Base-by-base conservation (phyloP, 1,140 invertebrate species). In the Episyrphus balteatus region DNA sequence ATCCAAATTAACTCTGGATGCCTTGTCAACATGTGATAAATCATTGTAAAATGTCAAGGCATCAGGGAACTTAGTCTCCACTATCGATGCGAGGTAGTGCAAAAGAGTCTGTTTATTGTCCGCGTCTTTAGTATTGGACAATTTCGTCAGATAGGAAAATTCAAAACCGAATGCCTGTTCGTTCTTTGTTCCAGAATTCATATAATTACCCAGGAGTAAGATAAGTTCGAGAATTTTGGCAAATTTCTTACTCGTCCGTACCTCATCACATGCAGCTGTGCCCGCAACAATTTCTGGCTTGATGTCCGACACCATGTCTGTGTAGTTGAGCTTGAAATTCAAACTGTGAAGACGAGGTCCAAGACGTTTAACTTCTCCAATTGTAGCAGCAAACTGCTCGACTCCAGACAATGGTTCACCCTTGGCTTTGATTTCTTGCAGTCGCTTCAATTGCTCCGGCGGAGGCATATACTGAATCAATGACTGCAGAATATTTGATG, bases 221-320 rank as follows among this genome's bases (percentile, higher is more conserved):
- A 98, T 82, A 1, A 98, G 68, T 67, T 97, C 88, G 6, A 99
- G 69, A 14, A 98, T 82, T 60, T 83, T 85, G 0, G 83, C 81
- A 69, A 98, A 96, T 56, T 93, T 96, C 58, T 81, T 81, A 57
- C 91, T 96, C 9, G 75, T 78, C 53, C 84, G 86, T 1, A 98
- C 83, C 74, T 98, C 93, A 62, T 98, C 92, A 66, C 93, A 96
- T 9, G 93, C 94, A 13, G 90, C 90, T 8, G 90, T 94, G 1
- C 88, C 91, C 7, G 90, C 86, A 0, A 98, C 92, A 66, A 99
- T 90, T 58, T 93, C 88, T 19, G 93, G 92, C 73, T 96, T 98
- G 21, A 94, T 82, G 66, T 98, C 94, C 55, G 81, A 76, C 12
- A 93, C 78, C 58, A 87, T 72, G 68, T 94, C 91, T n/a, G 55